phyloP scores from a whole-genome alignment of 2,888 invertebrate species.

The Caenorhabditis sp. region DNA sequence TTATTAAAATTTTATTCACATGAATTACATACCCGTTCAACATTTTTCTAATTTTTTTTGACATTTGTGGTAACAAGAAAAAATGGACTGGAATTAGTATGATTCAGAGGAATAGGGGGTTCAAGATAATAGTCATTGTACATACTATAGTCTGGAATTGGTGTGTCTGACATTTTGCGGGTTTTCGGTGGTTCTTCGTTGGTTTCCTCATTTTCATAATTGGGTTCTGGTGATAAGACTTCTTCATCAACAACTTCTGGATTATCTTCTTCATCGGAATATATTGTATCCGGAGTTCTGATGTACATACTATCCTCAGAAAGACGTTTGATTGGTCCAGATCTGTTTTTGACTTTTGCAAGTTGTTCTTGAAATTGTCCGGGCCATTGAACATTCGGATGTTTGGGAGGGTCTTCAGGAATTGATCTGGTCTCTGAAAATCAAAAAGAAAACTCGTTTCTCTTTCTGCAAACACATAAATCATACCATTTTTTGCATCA shows the following conservation, averaged over 20 bases:
- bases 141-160: neutral
- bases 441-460: neutral
- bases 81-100: conserved; percentile 6
- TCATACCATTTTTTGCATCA: conserved; percentile 1
- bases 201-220: neutral
- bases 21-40: neutral
- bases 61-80: conserved; percentile 33
- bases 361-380: conserved; percentile 39
- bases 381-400: conserved; percentile 25
- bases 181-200: neutral
- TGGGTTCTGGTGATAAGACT: neutral
- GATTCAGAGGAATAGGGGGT: conserved; percentile 3
- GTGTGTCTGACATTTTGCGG: neutral
- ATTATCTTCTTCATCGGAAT: neutral
- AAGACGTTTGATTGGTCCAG: conserved; percentile 5
- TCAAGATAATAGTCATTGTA: conserved; percentile 29
- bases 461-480: neutral
- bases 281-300: neutral
- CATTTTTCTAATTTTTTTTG: neutral
- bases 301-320: neutral
- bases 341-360: conserved; percentile 20
- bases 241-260: neutral
- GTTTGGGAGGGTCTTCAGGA: conserved; percentile 15
- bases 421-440: conserved; percentile 21
- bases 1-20: neutral